Conservation (phyloP, 2,113 vertebrate genomes). For the Procavia capensis region DNA sequence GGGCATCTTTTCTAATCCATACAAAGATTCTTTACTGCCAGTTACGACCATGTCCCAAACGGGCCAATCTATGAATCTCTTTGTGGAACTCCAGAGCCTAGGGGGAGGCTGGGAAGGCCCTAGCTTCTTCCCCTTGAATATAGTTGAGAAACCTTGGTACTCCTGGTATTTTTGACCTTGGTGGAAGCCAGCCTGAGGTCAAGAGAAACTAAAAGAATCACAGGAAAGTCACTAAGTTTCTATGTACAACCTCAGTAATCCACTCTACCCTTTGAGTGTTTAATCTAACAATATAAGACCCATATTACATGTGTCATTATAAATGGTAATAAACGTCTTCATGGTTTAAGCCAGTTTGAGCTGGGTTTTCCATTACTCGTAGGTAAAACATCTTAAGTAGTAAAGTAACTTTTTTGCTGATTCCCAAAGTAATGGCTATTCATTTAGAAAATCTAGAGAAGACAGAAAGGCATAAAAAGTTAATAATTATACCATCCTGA, state of each 20-base stretch:
- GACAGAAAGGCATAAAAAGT: neutral
- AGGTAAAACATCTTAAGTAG: conserved; percentile 8
- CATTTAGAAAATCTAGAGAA: conserved; percentile 21
- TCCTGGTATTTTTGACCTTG: neutral
- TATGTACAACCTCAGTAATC: neutral
- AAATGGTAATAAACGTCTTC: conserved; percentile 7
- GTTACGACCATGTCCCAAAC: neutral
- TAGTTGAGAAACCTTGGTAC: neutral
- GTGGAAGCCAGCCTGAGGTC: neutral
- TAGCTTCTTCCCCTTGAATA: neutral
- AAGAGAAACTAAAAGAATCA: neutral
- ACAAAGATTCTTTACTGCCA: neutral
- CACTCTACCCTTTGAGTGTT: neutral
- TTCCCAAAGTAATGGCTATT: conserved; percentile 25
- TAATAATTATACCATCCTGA: neutral
- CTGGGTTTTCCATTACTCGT: neutral
- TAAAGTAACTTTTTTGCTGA: neutral
- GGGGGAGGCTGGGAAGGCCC: accelerated
- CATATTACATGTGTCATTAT: neutral
- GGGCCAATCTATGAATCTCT: neutral
- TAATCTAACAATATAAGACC: neutral
- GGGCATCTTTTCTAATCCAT: neutral
- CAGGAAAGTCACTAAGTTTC: neutral
- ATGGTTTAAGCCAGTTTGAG: neutral
- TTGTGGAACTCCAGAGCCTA: neutral